These are phyloP conservation scores for Epsilonema sp. DNA, from an alignment of 2,888 invertebrate species.

Conservation along the genomic window DNA sequence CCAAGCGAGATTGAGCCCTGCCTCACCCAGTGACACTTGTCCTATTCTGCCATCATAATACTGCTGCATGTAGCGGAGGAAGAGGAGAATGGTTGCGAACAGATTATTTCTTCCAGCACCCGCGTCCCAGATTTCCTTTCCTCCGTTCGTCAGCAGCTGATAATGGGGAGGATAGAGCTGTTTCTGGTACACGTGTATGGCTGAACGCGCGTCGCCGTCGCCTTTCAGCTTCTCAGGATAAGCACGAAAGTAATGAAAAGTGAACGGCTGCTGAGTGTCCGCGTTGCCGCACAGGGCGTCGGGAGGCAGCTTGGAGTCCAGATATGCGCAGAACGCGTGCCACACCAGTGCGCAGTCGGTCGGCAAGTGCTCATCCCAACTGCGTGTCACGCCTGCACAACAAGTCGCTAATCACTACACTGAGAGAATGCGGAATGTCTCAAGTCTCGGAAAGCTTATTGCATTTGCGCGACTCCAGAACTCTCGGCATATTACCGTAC, in stretches of 20 bases:
- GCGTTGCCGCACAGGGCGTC: constrained; percentile 12
- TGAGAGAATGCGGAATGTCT: too few species aligned
- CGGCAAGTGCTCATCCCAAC: constrained; percentile 60
- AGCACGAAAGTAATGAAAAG: constrained; percentile 14
- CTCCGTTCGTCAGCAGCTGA: constrained; percentile 45
- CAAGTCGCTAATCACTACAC: too few species aligned
- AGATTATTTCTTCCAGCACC: constrained; percentile 66
- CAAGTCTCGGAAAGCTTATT: too few species aligned
- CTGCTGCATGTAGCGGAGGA: constrained; percentile 52
- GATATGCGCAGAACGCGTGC: constrained; percentile 60
- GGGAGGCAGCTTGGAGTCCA: constrained; percentile 53
- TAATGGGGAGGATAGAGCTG: constrained; percentile 45
- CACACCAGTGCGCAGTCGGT: constrained; percentile 67
- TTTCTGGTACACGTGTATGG: background rate
- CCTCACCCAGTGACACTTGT: constrained; percentile 51
- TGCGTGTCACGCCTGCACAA: constrained; percentile 49
- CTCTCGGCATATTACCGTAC: too few species aligned
- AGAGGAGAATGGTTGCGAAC: constrained; percentile 61
- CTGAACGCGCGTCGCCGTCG: background rate
- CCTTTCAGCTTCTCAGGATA: constrained; percentile 29
- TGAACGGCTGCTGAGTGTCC: background rate
- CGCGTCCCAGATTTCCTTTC: constrained; percentile 41
- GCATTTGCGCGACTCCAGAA: too few species aligned
- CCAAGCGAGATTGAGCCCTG: constrained; percentile 53
- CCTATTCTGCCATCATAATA: constrained; percentile 52